A percentile compares a stretch with the other conserved stretches of the same genome.
Evolutionary conservation across 1,140 invertebrate species (phyloP).

Genomic region (Bathynomus jamesi): DNA sequence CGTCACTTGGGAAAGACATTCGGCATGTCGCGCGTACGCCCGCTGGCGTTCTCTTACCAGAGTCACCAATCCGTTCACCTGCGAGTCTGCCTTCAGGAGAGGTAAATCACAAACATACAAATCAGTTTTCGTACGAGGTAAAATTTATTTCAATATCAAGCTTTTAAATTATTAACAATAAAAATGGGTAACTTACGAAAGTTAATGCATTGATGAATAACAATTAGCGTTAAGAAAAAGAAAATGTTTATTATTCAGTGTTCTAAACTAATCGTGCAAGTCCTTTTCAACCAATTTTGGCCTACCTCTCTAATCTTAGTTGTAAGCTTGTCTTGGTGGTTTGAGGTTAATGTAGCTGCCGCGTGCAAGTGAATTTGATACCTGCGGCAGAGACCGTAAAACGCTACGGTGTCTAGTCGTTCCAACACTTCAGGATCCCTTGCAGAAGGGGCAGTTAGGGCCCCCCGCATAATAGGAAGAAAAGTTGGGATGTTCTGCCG

Average conservation of each 20-base stretch:
- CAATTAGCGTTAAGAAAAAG: no score
- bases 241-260: no score
- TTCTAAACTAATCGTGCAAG: no score
- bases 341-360: conserved; percentile 60
- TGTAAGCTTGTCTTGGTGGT: conserved; percentile 62
- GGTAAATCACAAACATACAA: background rate
- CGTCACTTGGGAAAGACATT: conserved; percentile 70
- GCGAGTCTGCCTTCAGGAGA: background rate
- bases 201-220: no score
- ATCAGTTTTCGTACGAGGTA: background rate
- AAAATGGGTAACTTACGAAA: conserved; percentile 15
- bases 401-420: conserved; percentile 57
- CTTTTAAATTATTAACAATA: background rate
- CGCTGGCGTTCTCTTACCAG: conserved; percentile 70
- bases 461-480: conserved; percentile 82
- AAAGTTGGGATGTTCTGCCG: conserved; percentile 67
- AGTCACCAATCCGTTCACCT: conserved; percentile 52
- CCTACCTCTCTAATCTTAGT: conserved; percentile 66
- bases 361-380: conserved; percentile 67
- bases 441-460: conserved; percentile 72
- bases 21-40: conserved; percentile 69
- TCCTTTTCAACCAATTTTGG: no score
- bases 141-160: no score
- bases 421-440: conserved; percentile 81
- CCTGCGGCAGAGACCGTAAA: conserved; percentile 55